Evolutionary conservation across 2,113 vertebrate species (phyloP), one percentile per base, ranked within the genome.

Genomic region (Muntiacus reevesi): DNA sequence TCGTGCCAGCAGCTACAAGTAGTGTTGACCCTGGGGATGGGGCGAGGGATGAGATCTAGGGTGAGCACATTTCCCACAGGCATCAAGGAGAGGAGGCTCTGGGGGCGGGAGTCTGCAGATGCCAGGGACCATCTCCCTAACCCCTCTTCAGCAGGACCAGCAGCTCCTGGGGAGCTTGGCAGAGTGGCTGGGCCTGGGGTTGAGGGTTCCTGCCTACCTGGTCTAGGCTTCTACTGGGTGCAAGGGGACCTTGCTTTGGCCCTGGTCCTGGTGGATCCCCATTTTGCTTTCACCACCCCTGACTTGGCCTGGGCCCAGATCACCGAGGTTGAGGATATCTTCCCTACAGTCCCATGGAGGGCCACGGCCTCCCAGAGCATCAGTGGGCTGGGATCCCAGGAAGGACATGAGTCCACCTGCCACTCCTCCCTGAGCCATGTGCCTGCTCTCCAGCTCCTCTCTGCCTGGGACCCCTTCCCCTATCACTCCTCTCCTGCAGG

Each of bases 371-470:
- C 28, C 11, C 3, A 2, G 30, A 25, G 28, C 21, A 60, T 23
- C 54, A 2, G 47, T 0, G 2, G 28, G 90, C 33, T 62, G 28
- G 21, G 15, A 5, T 15, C 21, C n/a, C 43, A 27, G 86, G 55
- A 62, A 76, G 45, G 28, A 30, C 33, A 10, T 0, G 2, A 0
- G n/a, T 12, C 10, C 45, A 54, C 17, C 7, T 2, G 7, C 6
- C 7, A 15, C 15, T 28, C 27, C 14, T 74, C 30, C 52, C 36
- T 28, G 15, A 17, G 25, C 47, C 40, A 17, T 1, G 0, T 43
- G 30, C 33, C 17, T 23, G 47, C 17, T 54, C 21, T 54, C 82
- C 25, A 2, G 7, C 50, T 67, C 7, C 17, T 52, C 43, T 52
- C 14, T 86, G 52, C 36, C 43, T 40, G 23, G 25, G 40, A 50